These are phyloP conservation scores for Notospermus geniculatus DNA, from an alignment of 1,140 invertebrate genomes.

Conservation along the genomic window DNA sequence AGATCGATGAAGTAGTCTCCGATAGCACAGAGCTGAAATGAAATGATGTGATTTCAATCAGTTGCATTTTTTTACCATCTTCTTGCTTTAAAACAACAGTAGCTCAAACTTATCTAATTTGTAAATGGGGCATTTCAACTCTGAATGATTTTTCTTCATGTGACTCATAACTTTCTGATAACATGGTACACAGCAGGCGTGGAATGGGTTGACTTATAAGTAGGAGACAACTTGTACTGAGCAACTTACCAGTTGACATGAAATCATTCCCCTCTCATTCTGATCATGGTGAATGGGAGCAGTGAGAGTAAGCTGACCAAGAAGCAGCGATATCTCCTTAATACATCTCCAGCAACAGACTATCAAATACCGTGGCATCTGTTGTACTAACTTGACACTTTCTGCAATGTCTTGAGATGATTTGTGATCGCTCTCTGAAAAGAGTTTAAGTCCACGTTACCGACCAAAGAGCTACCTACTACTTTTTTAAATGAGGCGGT, in stretches of 20 bases:
- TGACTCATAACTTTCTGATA: too few species aligned
- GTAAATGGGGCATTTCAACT: too few species aligned
- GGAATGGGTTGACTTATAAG: not conserved
- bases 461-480: too few species aligned
- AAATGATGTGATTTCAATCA: not conserved
- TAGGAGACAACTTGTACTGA: not conserved
- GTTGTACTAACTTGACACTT: conserved; percentile 38
- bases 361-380: conserved; percentile 63
- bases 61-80: too few species aligned
- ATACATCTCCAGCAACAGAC: conserved; percentile 86
- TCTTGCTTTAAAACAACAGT: too few species aligned
- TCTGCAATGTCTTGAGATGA: conserved; percentile 22
- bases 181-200: conserved; percentile 41
- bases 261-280: conserved; percentile 21
- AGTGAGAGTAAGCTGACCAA: conserved; percentile 58
- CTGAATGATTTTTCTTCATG: too few species aligned
- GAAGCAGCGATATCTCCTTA: conserved; percentile 68
- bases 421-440: conserved; percentile 1
- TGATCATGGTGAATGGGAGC: conserved; percentile 26
- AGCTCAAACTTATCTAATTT: too few species aligned
- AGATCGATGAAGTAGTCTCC: conserved; percentile 49
- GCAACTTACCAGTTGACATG: conserved; percentile 29
- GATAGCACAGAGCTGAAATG: conserved; percentile 39
- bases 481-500: too few species aligned
- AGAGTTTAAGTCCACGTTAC: too few species aligned